Percentiles rank a stretch among this genome's conserved stretches.
These are phyloP conservation scores for Jordanella pulchra DNA, from an alignment of 2,797 vertebrate species.

Conservation along the genomic window DNA sequence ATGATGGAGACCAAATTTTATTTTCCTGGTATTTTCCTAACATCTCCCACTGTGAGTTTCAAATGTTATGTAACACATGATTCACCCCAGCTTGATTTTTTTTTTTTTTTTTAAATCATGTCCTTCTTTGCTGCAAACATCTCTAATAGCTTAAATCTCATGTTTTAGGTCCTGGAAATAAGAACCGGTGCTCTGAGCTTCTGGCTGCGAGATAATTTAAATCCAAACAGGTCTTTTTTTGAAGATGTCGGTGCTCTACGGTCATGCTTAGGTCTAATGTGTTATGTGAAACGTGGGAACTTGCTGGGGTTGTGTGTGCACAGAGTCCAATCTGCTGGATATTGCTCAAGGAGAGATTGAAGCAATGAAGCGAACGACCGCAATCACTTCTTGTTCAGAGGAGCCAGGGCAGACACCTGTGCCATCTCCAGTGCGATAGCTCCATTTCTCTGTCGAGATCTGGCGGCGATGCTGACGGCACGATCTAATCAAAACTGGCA, in stretches of 20 bases:
- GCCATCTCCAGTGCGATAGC: conserved; percentile 38
- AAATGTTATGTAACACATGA: not conserved
- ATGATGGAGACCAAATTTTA: too few species aligned
- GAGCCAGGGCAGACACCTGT: conserved; percentile 52
- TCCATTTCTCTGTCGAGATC: conserved; percentile 19
- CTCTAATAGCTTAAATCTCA: not conserved
- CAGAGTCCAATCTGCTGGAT: conserved; percentile 50
- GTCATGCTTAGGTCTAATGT: conserved; percentile 10
- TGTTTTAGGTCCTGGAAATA: not conserved
- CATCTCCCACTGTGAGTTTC: not conserved
- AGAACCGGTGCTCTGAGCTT: not conserved
- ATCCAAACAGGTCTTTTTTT: conserved; percentile 6
- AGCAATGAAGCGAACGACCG: conserved; percentile 59
- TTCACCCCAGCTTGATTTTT: not conserved
- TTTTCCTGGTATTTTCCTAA: not conserved
- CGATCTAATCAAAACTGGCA: conserved; percentile 57
- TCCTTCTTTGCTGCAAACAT: not conserved
- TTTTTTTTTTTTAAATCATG: not conserved
- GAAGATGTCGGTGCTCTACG: not conserved
- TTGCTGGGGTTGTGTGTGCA: not conserved
- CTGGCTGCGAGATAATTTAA: not conserved
- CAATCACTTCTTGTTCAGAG: conserved; percentile 69
- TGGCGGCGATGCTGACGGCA: conserved; percentile 21
- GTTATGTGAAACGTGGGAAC: conserved; percentile 24
- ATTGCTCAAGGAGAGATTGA: conserved; percentile 56